Evolutionary conservation across 2,888 invertebrate species (phyloP).

Genomic region (Adelognathus sp.): DNA sequence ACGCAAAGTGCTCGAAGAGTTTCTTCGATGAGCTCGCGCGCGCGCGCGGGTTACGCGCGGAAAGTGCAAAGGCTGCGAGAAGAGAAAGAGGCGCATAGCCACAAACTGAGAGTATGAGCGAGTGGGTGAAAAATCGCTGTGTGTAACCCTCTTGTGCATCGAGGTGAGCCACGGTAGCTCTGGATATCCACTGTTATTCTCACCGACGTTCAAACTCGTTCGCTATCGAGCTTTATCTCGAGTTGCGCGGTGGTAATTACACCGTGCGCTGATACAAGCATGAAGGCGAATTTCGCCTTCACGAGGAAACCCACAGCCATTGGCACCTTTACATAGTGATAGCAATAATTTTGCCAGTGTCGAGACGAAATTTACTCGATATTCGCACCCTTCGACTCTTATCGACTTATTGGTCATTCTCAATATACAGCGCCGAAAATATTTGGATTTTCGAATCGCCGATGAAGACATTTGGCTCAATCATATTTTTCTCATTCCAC

Average conservation of each 20-base stretch:
- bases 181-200: conserved; percentile 49
- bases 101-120: not conserved
- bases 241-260: conserved; percentile 63
- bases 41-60: conserved; percentile 50
- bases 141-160: not conserved
- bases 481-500: conserved; percentile 52
- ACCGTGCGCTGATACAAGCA: conserved; percentile 56
- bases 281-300: conserved; percentile 42
- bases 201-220: conserved; percentile 62
- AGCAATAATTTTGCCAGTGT: not conserved
- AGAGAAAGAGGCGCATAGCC: not conserved
- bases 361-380: not conserved
- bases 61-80: conserved; percentile 31
- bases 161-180: conserved; percentile 42
- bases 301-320: conserved; percentile 6
- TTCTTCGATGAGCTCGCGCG: not conserved
- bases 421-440: not conserved
- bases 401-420: not conserved
- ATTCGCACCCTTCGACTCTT: not conserved
- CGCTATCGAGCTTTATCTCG: conserved; percentile 64
- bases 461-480: conserved; percentile 58
- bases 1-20: conserved; percentile 45
- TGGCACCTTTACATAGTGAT: not conserved
- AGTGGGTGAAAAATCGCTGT: not conserved
- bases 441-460: conserved; percentile 29